Conservation (phyloP, 2,113 vertebrate genomes). For the Odobenus rosmarus region DNA sequence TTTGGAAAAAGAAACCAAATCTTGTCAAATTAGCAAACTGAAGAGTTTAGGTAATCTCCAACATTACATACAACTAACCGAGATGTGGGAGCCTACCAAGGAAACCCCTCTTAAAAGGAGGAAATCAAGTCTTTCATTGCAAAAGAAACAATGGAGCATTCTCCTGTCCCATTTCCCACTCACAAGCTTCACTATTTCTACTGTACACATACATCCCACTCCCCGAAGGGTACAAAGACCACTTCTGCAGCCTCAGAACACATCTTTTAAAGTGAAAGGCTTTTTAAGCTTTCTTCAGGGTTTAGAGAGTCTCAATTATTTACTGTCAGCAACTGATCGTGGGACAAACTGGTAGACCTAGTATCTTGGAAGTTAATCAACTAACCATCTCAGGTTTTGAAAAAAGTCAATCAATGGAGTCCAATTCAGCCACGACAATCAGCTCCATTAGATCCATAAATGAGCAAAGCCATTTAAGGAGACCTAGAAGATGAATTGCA, state of each 20-base stretch:
- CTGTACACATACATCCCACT: not conserved
- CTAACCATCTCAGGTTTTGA: not conserved
- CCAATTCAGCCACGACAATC: slow-evolving; percentile 40
- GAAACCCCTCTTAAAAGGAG: not conserved
- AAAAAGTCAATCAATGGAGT: slow-evolving; percentile 40
- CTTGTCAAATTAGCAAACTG: slow-evolving; percentile 30
- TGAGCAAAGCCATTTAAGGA: not conserved
- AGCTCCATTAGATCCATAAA: not conserved
- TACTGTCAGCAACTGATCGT: slow-evolving; percentile 6
- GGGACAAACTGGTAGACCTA: not conserved
- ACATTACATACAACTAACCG: not conserved
- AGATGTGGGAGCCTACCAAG: not conserved
- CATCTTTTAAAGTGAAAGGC: slow-evolving; percentile 22
- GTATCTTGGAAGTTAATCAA: slow-evolving; percentile 26
- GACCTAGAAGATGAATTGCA: not conserved
- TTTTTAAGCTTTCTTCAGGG: slow-evolving; percentile 32
- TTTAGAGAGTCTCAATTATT: not conserved
- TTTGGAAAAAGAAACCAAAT: slow-evolving; percentile 2
- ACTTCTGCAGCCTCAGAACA: slow-evolving; percentile 19
- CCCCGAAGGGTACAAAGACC: not conserved
- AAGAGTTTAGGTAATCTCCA: slow-evolving; percentile 1
- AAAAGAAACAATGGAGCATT: slow-evolving; percentile 40
- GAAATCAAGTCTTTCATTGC: not conserved
- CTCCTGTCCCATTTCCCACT: not conserved
- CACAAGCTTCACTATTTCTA: not conserved